phyloP scores from a whole-genome alignment of 92 coral and sea anemone genomes.

The Epizoanthus scotinus region DNA sequence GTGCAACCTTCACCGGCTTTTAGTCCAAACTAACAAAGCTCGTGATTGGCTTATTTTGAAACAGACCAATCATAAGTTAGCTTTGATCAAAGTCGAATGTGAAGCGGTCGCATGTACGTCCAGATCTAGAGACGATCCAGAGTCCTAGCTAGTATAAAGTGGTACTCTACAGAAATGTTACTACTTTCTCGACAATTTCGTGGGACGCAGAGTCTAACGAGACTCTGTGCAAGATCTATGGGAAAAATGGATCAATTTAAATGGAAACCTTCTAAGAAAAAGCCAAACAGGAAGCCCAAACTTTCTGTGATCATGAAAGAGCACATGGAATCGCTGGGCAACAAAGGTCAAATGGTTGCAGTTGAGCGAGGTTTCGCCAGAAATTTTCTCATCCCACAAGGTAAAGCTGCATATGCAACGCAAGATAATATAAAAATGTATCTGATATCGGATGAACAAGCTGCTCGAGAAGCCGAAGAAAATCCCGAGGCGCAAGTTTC shows the following conservation, averaged over 20 bases:
- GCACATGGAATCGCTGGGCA: slow-evolving; percentile 77
- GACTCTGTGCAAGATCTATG: slow-evolving; percentile 72
- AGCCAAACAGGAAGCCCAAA: slow-evolving; percentile 83
- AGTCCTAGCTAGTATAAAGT: too few relatives aligned
- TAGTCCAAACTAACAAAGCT: not conserved
- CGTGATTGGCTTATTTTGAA: slow-evolving; percentile 39
- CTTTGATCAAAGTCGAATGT: not conserved
- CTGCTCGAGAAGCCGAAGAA: slow-evolving; percentile 45
- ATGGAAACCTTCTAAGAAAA: slow-evolving; percentile 84
- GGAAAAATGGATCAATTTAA: slow-evolving; percentile 84
- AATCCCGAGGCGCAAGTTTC: slow-evolving; percentile 68
- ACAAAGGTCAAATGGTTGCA: slow-evolving; percentile 81
- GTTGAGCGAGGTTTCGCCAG: slow-evolving; percentile 94
- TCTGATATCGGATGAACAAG: slow-evolving; percentile 58
- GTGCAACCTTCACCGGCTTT: too few relatives aligned
- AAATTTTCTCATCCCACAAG: slow-evolving; percentile 75
- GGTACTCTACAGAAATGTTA: slow-evolving; percentile 43
- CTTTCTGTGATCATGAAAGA: slow-evolving; percentile 78
- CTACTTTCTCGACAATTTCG: slow-evolving; percentile 61
- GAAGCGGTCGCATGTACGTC: too few relatives aligned
- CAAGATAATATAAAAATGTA: slow-evolving; percentile 78
- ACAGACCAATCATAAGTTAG: slow-evolving; percentile 27
- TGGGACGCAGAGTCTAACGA: slow-evolving; percentile 43
- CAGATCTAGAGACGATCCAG: too few relatives aligned
- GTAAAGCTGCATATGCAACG: slow-evolving; percentile 91